Base-by-base conservation (phyloP, 2,797 vertebrate genomes). In the Taenioides sp. region DNA sequence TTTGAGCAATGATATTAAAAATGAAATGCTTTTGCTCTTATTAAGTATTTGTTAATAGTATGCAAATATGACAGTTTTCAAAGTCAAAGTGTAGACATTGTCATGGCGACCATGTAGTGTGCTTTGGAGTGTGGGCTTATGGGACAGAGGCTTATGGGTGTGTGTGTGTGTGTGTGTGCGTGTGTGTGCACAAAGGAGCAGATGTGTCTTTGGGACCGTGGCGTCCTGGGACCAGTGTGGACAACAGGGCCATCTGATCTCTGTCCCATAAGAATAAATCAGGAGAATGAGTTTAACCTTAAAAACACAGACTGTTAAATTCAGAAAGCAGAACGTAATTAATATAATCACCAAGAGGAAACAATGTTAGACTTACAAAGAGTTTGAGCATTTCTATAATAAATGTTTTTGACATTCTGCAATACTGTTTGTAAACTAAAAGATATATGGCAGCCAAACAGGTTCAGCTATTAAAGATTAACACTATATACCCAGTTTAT, bases 191-290 rank as follows among this genome's bases (percentile, higher is more conserved):
- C 20, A 23, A 22, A 57, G 85, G 79, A 89, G 86, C 87, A 91
- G 89, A 88, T 90, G 91, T 79, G 71, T 79, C 78, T 11, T 75
- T 65, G 82, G 71, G 75, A 78, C 23, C 64, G 63, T 55, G 71
- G 80, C 81, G 70, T 84, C 86, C 79, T 31, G 85, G 78, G 86
- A 87, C 86, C 76, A 20, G 65, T 58, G 67, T 20, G 59, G 85
- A 81, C 84, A 79, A 85, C 75, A 7, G 34, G 73, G 58, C 79
- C 88, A 91, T 89, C 90, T 91, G 89, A 90, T 86, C 82, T 88
- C 76, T 67, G 77, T 67, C 80, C 80, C 82, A 79, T 71, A 74
- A 83, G 76, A 85, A 79, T 70, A 73, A 9, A n/a, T 62, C 60
- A 62, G 71, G 72, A 10, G 14, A 63, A 60, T 68, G 71, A 52